These are phyloP conservation scores for Trissolcus basalis DNA, from an alignment of 1,140 invertebrate species.

Conservation along the genomic window DNA sequence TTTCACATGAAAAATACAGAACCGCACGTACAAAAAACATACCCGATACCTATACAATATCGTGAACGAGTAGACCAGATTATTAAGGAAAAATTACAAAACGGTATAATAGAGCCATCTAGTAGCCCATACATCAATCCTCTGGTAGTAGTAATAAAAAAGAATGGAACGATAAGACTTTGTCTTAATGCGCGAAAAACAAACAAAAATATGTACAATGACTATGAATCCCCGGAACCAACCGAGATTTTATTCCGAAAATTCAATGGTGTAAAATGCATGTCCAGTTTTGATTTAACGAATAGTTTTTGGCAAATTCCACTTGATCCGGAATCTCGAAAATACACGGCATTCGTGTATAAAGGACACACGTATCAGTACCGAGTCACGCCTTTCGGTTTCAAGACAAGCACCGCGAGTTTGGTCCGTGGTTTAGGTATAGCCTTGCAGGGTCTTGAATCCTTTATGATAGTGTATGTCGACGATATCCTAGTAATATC, in stretches of 20 bases:
- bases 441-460: conserved; percentile 8
- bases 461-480: conserved; percentile 45
- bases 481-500: conserved; percentile 57
- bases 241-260: conserved; percentile 59
- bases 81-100: neutral
- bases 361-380: conserved; percentile 62
- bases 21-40: neutral
- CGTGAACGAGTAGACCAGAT: conserved; percentile 2
- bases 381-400: conserved; percentile 62
- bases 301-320: conserved; percentile 69
- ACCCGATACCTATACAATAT: neutral
- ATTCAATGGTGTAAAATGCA: conserved; percentile 34
- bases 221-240: conserved; percentile 58
- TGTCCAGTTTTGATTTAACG: conserved; percentile 63
- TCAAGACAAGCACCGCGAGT: conserved; percentile 63
- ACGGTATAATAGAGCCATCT: neutral
- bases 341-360: conserved; percentile 66
- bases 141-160: conserved; percentile 7
- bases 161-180: neutral
- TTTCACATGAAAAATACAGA: neutral
- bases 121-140: conserved; percentile 11
- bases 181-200: conserved; percentile 13
- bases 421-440: conserved; percentile 45
- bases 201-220: conserved; percentile 9
- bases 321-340: conserved; percentile 47